phyloP scores from a whole-genome alignment of 2,113 vertebrate genomes.

The Indicator maculatus region DNA sequence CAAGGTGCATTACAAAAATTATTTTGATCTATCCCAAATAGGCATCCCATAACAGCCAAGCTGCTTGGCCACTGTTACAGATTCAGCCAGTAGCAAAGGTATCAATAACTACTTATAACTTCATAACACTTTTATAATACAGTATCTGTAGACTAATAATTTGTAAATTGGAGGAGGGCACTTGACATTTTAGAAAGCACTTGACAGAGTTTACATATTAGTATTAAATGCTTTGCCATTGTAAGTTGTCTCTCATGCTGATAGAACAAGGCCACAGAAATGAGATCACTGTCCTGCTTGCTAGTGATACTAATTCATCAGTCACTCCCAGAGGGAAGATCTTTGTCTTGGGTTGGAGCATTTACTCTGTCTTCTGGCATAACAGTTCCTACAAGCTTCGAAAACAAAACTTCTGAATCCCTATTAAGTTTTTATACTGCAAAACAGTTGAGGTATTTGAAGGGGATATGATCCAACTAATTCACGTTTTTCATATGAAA shows the following conservation, averaged over 20 bases:
- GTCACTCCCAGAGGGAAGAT: neutral
- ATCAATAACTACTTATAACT: neutral
- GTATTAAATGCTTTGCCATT: neutral
- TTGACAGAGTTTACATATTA: neutral
- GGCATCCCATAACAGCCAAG: rapidly evolving
- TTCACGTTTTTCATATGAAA: neutral
- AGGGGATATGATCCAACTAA: neutral
- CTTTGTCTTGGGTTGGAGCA: neutral
- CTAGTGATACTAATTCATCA: neutral
- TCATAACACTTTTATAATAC: neutral
- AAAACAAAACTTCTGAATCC: neutral
- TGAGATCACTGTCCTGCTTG: neutral
- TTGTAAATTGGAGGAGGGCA: neutral
- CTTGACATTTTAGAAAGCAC: constrained; percentile 21
- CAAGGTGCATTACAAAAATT: neutral
- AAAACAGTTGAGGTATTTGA: neutral
- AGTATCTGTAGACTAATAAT: neutral
- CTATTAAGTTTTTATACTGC: neutral
- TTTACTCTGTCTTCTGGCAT: neutral
- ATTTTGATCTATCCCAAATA: neutral
- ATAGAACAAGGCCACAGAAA: neutral
- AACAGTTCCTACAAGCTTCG: neutral
- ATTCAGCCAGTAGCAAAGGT: neutral
- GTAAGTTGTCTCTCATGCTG: neutral
- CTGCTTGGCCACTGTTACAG: neutral